phyloP scores from a whole-genome alignment of 2,888 invertebrate genomes.

The Dolichopus griseipennis region DNA sequence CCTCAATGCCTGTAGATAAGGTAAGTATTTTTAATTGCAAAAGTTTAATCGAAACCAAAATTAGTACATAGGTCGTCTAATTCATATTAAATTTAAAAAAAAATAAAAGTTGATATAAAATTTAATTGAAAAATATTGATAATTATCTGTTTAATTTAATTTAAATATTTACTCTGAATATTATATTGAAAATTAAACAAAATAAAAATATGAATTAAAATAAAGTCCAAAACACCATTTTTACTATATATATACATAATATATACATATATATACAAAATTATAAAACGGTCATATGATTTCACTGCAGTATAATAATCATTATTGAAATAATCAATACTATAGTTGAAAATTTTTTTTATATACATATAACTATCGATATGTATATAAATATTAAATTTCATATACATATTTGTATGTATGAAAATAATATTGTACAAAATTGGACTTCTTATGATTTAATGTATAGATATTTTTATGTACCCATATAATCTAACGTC shows the following conservation, averaged over 20 bases:
- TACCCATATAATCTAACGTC: background rate
- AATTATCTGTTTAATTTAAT: too few species aligned
- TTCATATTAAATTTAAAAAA: too few species aligned
- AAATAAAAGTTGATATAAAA: too few species aligned
- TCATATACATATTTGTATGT: background rate
- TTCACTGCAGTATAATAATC: slow-evolving; percentile 21
- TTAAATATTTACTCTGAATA: too few species aligned
- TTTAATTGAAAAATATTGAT: too few species aligned
- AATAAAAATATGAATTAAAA: background rate
- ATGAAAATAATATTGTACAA: background rate
- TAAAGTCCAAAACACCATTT: background rate
- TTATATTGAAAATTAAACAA: too few species aligned
- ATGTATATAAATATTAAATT: background rate
- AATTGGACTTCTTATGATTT: background rate
- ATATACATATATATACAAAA: too few species aligned
- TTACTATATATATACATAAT: too few species aligned
- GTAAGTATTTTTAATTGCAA: slow-evolving; percentile 47
- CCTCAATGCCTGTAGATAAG: slow-evolving; percentile 94
- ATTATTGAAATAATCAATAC: slow-evolving; percentile 16
- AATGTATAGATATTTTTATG: slow-evolving; percentile 1
- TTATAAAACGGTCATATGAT: slow-evolving; percentile 16
- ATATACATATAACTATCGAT: background rate
- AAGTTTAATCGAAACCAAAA: too few species aligned
- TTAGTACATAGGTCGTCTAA: too few species aligned
- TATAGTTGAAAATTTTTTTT: background rate